Evolutionary conservation across 2,888 invertebrate species (phyloP).

Genomic region (Nudaria mundana): DNA sequence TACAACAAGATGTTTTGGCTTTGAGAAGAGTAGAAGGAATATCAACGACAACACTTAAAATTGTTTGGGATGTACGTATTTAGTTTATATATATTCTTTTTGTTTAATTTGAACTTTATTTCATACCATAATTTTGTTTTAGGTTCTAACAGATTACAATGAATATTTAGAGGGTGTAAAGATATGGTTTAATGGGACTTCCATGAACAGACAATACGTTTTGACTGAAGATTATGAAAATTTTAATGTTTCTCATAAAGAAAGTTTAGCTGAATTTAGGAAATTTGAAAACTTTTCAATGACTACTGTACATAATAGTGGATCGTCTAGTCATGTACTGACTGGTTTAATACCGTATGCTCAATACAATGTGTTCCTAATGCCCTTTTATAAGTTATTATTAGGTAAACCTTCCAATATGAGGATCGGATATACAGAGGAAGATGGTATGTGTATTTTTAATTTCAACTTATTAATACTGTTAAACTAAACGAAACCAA

Average conservation of each 20-base stretch:
- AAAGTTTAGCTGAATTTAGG: slow-evolving; percentile 59
- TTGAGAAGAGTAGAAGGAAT: slow-evolving; percentile 84
- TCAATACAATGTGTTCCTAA: slow-evolving; percentile 95
- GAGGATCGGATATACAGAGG: slow-evolving; percentile 90
- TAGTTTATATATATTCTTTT: background rate
- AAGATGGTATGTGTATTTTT: slow-evolving; percentile 84
- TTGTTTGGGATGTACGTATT: slow-evolving; percentile 89
- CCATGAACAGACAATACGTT: slow-evolving; percentile 56
- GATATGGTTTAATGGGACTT: slow-evolving; percentile 79
- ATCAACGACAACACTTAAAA: slow-evolving; percentile 88
- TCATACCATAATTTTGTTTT: slow-evolving; percentile 38
- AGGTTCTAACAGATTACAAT: slow-evolving; percentile 76
- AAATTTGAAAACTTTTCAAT: slow-evolving; percentile 83
- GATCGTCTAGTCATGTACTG: slow-evolving; percentile 87
- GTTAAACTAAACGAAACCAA: background rate
- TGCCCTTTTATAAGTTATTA: slow-evolving; percentile 92
- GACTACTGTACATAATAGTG: slow-evolving; percentile 86
- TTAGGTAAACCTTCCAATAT: slow-evolving; percentile 97
- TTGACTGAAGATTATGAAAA: slow-evolving; percentile 52
- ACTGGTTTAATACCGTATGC: slow-evolving; percentile 91
- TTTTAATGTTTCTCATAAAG: slow-evolving; percentile 51
- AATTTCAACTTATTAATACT: background rate
- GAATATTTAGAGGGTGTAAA: slow-evolving; percentile 86
- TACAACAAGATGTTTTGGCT: slow-evolving; percentile 90
- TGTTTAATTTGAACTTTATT: background rate